phyloP scores from a whole-genome alignment of 2,113 vertebrate genomes.

The Camelus dromedarius region DNA sequence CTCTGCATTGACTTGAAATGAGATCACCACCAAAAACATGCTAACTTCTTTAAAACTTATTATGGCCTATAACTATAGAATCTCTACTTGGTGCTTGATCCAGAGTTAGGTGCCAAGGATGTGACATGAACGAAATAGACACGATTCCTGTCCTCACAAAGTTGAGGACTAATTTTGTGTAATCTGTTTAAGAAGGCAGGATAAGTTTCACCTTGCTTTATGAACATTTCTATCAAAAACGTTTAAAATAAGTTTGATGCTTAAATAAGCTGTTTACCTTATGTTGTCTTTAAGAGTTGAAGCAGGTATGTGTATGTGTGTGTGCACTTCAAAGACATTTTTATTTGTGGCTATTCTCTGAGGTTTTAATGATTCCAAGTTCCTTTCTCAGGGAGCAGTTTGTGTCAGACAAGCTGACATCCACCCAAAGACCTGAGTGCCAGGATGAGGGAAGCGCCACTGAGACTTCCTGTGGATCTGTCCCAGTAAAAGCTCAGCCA shows the following conservation, averaged over 20 bases:
- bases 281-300: not conserved
- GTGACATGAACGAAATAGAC: not conserved
- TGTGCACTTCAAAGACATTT: not conserved
- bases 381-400: not conserved
- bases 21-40: not conserved
- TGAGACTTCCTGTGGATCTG: not conserved
- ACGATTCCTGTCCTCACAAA: not conserved
- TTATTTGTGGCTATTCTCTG: not conserved
- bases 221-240: constrained; percentile 7
- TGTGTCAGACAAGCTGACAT: not conserved
- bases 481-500: not conserved
- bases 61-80: not conserved
- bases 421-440: not conserved
- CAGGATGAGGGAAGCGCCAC: not conserved
- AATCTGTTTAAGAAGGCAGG: not conserved
- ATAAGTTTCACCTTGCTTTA: not conserved
- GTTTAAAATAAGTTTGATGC: not conserved
- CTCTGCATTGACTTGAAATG: constrained; percentile 24
- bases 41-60: not conserved
- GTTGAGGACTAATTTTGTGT: not conserved
- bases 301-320: not conserved
- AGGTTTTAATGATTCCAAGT: not conserved
- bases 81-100: not conserved
- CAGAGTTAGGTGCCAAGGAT: not conserved
- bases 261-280: not conserved